Conservation (phyloP, 2,797 vertebrate genomes). For the Chiroxiphia lanceolata region DNA sequence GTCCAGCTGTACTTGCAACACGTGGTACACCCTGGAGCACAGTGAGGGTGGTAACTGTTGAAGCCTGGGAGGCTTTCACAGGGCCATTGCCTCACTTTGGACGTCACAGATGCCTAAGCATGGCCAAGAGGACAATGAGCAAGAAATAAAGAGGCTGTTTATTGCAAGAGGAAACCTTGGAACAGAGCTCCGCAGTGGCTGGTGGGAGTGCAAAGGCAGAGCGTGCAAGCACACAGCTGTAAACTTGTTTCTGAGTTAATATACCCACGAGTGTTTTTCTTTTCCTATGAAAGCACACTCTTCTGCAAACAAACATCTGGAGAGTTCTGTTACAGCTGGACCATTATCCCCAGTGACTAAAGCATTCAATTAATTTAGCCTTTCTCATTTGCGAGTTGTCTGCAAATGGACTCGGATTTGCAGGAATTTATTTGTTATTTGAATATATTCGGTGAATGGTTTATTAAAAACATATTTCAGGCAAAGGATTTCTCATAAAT, state of each 20-base stretch:
- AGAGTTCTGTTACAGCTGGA: constrained; percentile 61
- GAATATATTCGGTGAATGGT: neutral
- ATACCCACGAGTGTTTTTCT: constrained; percentile 52
- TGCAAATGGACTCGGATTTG: constrained; percentile 6
- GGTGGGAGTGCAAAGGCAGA: constrained; percentile 1
- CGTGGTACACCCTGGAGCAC: neutral
- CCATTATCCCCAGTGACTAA: constrained; percentile 15
- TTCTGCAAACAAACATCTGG: constrained; percentile 63
- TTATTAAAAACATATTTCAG: constrained; percentile 70
- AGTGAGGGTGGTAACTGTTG: neutral
- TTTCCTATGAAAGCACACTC: constrained; percentile 8
- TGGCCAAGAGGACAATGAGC: constrained; percentile 11
- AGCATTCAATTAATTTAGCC: constrained; percentile 42
- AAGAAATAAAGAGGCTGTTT: constrained; percentile 32
- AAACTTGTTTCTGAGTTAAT: constrained; percentile 50
- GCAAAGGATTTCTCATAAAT: neutral
- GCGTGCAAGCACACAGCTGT: neutral
- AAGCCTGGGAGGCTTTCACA: neutral
- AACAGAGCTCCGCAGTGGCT: neutral
- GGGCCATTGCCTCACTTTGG: neutral
- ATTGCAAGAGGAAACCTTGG: neutral
- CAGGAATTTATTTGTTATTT: constrained; percentile 26
- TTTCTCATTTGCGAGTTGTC: constrained; percentile 16
- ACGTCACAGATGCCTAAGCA: constrained; percentile 22
- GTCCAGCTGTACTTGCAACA: neutral